Percentiles rank a stretch among this genome's conserved stretches.
Conservation (phyloP, 2,113 vertebrate species). For the Rhinogobius similis region DNA sequence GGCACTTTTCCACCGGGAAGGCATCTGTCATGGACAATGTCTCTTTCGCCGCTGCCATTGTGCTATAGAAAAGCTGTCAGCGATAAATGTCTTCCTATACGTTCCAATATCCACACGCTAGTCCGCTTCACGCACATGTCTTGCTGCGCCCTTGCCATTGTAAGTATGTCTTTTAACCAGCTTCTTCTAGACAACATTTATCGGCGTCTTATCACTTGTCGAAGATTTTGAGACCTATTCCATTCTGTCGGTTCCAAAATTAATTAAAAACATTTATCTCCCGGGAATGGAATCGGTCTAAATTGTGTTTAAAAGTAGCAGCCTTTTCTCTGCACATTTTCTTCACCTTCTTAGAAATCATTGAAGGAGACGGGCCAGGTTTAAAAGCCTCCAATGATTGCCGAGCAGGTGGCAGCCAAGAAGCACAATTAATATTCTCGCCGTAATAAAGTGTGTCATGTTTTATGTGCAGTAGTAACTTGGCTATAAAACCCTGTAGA, state of each 20-base stretch:
- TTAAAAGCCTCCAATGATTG: conserved; percentile 11
- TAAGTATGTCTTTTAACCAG: conserved; percentile 38
- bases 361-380: neutral
- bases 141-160: too few species aligned
- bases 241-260: conserved; percentile 34
- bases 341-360: conserved; percentile 11
- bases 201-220: conserved; percentile 33
- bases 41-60: conserved; percentile 52
- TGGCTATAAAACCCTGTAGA: conserved; percentile 32
- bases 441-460: conserved; percentile 19
- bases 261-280: conserved; percentile 46
- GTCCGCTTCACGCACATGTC: conserved; percentile 30
- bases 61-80: conserved; percentile 50
- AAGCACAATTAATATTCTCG: conserved; percentile 14
- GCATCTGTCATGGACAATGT: conserved; percentile 67
- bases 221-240: conserved; percentile 36
- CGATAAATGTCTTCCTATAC: conserved; percentile 45
- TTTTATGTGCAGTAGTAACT: conserved; percentile 34
- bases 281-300: conserved; percentile 26
- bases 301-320: neutral
- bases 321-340: conserved; percentile 8
- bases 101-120: conserved; percentile 44
- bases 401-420: conserved; percentile 15
- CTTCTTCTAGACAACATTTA: conserved; percentile 3
- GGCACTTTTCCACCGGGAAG: conserved; percentile 52